phyloP scores from a whole-genome alignment of 1,140 invertebrate genomes.

The Brachionus manjavacas region DNA sequence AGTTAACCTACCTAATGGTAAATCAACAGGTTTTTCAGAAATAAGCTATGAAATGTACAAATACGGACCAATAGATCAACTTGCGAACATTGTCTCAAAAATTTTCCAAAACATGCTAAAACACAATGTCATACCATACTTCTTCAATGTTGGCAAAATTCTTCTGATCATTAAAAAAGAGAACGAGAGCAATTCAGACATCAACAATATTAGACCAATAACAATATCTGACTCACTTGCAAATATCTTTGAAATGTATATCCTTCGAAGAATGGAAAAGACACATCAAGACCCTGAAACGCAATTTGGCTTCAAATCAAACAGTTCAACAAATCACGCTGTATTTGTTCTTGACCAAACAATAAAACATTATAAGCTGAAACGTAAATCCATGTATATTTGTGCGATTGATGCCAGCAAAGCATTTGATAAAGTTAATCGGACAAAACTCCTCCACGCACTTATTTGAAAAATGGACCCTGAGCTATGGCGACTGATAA shows the following conservation, averaged over 20 bases:
- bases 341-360: not conserved
- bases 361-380: not conserved
- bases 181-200: not conserved
- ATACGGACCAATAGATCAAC: not conserved
- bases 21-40: too few species aligned
- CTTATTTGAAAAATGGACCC: too few species aligned
- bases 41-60: too few species aligned
- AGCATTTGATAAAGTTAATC: not conserved
- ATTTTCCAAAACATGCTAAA: not conserved
- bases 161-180: not conserved
- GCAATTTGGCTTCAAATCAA: conserved; percentile 6
- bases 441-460: too few species aligned
- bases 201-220: not conserved
- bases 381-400: not conserved
- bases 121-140: not conserved
- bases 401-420: too few species aligned
- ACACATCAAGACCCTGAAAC: not conserved
- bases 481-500: too few species aligned
- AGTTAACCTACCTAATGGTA: too few species aligned
- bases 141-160: conserved; percentile 9
- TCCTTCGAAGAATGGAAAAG: not conserved
- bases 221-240: not conserved
- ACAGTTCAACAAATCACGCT: not conserved
- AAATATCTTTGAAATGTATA: not conserved
- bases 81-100: not conserved